phyloP scores from a whole-genome alignment of 2,113 vertebrate species.

The Dascyllus trimaculatus region DNA sequence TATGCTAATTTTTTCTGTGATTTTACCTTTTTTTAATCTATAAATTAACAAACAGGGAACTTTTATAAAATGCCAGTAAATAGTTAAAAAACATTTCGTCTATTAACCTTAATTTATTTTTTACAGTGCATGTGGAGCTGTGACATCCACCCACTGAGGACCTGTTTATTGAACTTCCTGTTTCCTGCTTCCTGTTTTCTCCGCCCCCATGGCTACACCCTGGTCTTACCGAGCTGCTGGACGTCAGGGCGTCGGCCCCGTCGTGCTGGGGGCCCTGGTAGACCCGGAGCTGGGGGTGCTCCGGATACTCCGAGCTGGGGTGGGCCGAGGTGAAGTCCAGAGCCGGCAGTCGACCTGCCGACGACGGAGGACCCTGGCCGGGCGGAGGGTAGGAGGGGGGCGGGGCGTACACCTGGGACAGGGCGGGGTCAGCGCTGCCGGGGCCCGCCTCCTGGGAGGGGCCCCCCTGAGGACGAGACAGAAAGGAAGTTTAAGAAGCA shows the following conservation, averaged over 20 bases:
- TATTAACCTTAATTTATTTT: too few relatives aligned
- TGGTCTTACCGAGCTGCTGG: constrained; percentile 79
- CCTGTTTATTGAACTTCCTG: too few relatives aligned
- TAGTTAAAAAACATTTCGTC: too few relatives aligned
- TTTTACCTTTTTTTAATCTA: too few relatives aligned
- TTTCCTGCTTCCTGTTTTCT: too few relatives aligned
- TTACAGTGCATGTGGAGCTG: too few relatives aligned
- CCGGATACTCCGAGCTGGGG: constrained; percentile 78
- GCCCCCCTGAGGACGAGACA: constrained; percentile 75
- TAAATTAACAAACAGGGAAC: too few relatives aligned
- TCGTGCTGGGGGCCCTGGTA: constrained; percentile 84
- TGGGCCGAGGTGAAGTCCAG: constrained; percentile 83
- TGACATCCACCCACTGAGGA: too few relatives aligned
- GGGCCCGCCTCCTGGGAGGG: constrained; percentile 83
- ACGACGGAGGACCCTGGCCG: constrained; percentile 79
- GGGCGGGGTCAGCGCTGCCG: constrained; percentile 79
- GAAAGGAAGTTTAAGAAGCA: too few relatives aligned
- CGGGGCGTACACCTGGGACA: constrained; percentile 84
- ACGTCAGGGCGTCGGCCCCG: constrained; percentile 72
- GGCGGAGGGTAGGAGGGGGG: constrained; percentile 84
- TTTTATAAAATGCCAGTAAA: too few relatives aligned
- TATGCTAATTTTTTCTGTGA: too few relatives aligned
- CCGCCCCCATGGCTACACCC: too few relatives aligned
- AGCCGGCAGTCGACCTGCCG: constrained; percentile 78
- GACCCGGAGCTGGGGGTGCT: constrained; percentile 84